Evolutionary conservation across 2,888 invertebrate species (phyloP), one percentile per base, ranked within the genome.

Genomic region (Cephus nigrinus): DNA sequence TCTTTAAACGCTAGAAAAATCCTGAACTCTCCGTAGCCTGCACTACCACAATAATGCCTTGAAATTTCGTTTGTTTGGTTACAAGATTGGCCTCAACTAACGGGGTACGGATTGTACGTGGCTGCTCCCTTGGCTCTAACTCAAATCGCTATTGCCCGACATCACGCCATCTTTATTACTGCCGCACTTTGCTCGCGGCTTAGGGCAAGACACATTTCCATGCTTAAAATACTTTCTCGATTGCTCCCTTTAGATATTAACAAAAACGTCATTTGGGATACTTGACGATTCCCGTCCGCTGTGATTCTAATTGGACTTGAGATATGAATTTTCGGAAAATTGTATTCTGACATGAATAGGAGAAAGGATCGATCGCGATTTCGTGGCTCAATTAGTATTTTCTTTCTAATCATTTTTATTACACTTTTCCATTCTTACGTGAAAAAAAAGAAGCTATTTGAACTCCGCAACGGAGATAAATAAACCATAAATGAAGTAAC

Each of bases 131-230:
- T 80, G 75, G 81, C 81, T 78, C 80, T 80, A 81, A 82, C 81
- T 82, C 82, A 80, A 82, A 83, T 81, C 80, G 79, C 84, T 84
- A 87, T 86, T 84, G 84, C 85, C 79, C 77, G 78, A 76, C 79
- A 81, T 84, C 86, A 86, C 86, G 87, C 84, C 79, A 87, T 81
- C 80, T 83, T 82, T 82, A 83, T 85, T 83, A 75, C 80, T 75
- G 36, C 68, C 75, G 55, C 40, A 35, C 31, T 73, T 31, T 23
- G 12, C 30, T 35, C 35, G 30, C 23, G 74, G 33, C 5, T 55
- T 55, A 23, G 74, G 11, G 12, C 23, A 74, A 32, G 74, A 34
- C 11, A 33, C 4, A 74, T 34, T 74, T 35, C 74, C 23, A 31
- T 11, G 31, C 32, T 31, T 71, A 33, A 71, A 71, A 71, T 71